These are phyloP conservation scores for Nothura maculosa DNA, from an alignment of 2,797 vertebrate genomes.

Conservation along the genomic window DNA sequence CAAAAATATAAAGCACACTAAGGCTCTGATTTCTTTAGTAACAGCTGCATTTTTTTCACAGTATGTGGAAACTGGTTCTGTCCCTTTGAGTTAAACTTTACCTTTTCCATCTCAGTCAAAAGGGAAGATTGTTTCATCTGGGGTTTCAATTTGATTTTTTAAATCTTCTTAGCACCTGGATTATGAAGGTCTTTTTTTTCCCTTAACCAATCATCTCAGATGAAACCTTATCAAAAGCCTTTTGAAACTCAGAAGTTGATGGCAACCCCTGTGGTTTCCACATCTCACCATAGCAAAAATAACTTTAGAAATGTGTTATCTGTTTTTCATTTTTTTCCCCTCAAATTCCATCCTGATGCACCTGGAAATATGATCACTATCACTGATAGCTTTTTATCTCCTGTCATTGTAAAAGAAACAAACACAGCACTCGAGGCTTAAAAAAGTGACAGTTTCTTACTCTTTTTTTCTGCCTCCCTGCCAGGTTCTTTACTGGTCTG, in stretches of 20 bases:
- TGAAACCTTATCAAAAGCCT: slow-evolving; percentile 3
- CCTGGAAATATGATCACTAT: background rate
- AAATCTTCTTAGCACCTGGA: background rate
- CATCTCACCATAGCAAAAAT: background rate
- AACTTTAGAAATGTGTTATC: background rate
- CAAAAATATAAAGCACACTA: background rate
- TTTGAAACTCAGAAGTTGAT: slow-evolving; percentile 24
- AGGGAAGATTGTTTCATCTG: background rate
- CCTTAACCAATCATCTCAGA: background rate
- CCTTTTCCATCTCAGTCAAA: background rate
- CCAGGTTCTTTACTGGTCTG: background rate
- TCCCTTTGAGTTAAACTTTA: background rate
- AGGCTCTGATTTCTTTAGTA: background rate
- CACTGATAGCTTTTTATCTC: background rate
- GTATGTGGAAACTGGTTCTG: background rate
- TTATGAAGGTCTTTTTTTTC: background rate
- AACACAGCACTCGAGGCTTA: background rate
- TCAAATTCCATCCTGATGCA: background rate
- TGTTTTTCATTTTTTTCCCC: background rate
- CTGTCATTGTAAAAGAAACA: background rate
- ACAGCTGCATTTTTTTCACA: background rate
- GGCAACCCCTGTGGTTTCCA: background rate
- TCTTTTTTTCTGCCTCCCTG: background rate
- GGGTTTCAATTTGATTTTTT: background rate
- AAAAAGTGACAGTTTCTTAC: background rate